These are phyloP conservation scores for Exephanes ischioxanthus DNA, from an alignment of 2,888 invertebrate genomes.

Conservation along the genomic window DNA sequence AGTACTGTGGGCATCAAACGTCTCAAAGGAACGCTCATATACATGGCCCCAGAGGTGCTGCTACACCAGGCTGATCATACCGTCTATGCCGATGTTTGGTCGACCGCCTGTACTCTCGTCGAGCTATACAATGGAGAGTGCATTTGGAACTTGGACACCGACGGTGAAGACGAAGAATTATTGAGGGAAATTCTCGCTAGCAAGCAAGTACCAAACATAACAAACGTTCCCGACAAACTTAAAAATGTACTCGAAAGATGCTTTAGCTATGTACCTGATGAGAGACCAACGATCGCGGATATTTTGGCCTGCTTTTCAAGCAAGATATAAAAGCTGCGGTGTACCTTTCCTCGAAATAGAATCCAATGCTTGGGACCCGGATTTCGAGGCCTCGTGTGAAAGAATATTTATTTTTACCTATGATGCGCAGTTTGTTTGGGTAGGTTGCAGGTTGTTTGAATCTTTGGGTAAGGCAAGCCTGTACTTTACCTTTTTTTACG, in stretches of 20 bases:
- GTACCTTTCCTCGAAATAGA: too few species aligned
- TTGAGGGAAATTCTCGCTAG: neutral
- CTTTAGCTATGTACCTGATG: neutral
- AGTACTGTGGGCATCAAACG: conserved; percentile 18
- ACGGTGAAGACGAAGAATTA: neutral
- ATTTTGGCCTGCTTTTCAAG: neutral
- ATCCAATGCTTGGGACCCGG: too few species aligned
- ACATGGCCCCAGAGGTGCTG: conserved; percentile 62
- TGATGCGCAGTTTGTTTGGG: too few species aligned
- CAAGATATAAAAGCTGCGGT: too few species aligned
- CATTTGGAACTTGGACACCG: conserved; percentile 28
- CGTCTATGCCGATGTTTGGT: conserved; percentile 55
- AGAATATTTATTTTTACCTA: too few species aligned
- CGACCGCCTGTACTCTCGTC: conserved; percentile 47
- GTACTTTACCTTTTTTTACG: too few species aligned
- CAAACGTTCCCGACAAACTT: neutral
- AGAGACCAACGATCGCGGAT: conserved; percentile 8
- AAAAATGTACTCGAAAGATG: neutral
- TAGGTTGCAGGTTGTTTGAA: too few species aligned
- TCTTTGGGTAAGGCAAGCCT: too few species aligned
- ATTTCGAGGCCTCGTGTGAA: too few species aligned
- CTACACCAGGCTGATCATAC: conserved; percentile 24
- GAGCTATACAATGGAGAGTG: conserved; percentile 51
- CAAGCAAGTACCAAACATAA: neutral
- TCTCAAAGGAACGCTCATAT: conserved; percentile 51